Conservation (phyloP, 2,888 invertebrate genomes). For the Mythimna pallens region DNA sequence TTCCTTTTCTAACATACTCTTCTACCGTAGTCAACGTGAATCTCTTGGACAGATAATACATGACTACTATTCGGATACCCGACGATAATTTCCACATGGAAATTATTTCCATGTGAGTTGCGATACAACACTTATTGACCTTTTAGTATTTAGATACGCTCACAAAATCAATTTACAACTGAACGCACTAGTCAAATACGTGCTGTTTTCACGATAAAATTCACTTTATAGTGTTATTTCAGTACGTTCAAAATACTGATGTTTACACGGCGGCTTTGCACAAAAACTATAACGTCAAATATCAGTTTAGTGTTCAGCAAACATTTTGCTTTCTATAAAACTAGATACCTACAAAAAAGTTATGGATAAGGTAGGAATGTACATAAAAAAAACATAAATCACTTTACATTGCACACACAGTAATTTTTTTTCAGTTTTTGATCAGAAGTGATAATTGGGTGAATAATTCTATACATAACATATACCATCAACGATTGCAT, state of each 20-base stretch:
- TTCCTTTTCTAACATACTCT: neutral
- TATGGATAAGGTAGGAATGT: no score
- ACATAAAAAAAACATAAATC: no score
- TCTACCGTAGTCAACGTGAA: neutral
- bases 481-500: no score
- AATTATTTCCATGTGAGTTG: no score
- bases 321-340: neutral
- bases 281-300: constrained; percentile 15
- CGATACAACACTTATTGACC: neutral
- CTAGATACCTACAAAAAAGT: neutral
- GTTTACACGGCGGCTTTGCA: neutral
- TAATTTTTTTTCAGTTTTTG: no score
- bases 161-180: neutral
- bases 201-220: neutral
- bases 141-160: neutral
- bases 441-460: no score
- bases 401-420: no score
- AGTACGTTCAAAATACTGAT: constrained; percentile 3
- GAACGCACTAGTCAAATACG: constrained; percentile 1
- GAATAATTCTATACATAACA: neutral
- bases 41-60: neutral
- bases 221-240: constrained; percentile 15
- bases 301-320: neutral
- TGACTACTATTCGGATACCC: neutral
- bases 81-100: neutral